Evolutionary conservation across 2,797 vertebrate species (phyloP).

Genomic region (Bradypodion ventrale): DNA sequence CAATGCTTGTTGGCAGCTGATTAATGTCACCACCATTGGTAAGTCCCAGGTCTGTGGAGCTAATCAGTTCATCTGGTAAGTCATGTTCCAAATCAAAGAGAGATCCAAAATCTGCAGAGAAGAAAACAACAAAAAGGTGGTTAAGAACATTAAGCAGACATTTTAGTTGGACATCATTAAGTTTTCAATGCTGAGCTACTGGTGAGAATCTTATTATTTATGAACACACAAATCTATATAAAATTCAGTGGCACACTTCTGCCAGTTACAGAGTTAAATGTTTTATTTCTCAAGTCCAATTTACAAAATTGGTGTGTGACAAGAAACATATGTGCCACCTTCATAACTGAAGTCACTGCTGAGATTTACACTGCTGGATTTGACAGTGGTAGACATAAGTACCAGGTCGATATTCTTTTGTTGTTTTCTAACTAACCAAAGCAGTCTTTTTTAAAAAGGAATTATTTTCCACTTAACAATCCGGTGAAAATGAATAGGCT

Average conservation of each 20-base stretch:
- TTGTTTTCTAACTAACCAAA: background rate
- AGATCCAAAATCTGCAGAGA: constrained; percentile 89
- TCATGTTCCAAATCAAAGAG: constrained; percentile 97
- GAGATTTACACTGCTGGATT: too few relatives aligned
- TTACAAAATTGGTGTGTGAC: too few relatives aligned
- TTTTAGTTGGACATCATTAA: background rate
- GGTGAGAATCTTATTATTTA: background rate
- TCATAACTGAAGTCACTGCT: too few relatives aligned
- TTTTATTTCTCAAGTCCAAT: too few relatives aligned
- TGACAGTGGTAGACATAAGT: too few relatives aligned
- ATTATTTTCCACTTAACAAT: background rate
- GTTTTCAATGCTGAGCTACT: background rate
- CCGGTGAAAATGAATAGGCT: background rate
- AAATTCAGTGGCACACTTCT: too few relatives aligned
- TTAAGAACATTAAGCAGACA: background rate
- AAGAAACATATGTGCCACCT: too few relatives aligned
- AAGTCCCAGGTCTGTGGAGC: constrained; percentile 89
- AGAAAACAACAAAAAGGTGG: background rate
- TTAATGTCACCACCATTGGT: constrained; percentile 90
- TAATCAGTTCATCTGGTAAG: constrained; percentile 97
- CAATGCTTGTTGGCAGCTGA: constrained; percentile 89
- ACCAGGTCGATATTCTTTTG: too few relatives aligned
- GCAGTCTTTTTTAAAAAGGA: background rate
- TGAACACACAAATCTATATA: too few relatives aligned
- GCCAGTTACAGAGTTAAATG: too few relatives aligned